These are phyloP conservation scores for Proisotoma minuta DNA, from an alignment of 2,888 invertebrate species.

Conservation along the genomic window DNA sequence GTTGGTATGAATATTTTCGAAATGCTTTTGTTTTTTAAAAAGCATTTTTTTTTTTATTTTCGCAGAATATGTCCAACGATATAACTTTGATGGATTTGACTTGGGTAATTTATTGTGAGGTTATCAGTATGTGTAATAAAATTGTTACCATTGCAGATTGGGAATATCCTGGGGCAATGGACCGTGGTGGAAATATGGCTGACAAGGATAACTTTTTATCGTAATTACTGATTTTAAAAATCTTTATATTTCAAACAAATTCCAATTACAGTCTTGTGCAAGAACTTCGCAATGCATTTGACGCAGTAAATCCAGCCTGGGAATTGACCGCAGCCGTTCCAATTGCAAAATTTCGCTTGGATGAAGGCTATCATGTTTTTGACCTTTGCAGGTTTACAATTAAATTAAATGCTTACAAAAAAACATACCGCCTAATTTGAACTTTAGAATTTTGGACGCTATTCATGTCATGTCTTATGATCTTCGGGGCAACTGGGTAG, in stretches of 20 bases:
- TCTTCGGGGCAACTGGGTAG: slow-evolving; percentile 63
- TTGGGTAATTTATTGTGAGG: slow-evolving; percentile 72
- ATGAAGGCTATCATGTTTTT: slow-evolving; percentile 86
- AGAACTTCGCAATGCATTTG: slow-evolving; percentile 72
- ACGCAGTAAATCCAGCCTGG: slow-evolving; percentile 69
- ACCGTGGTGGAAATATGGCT: slow-evolving; percentile 74
- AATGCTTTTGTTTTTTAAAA: neutral
- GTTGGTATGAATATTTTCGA: slow-evolving; percentile 21
- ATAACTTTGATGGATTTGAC: slow-evolving; percentile 78
- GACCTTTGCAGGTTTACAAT: slow-evolving; percentile 73
- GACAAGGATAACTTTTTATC: slow-evolving; percentile 77
- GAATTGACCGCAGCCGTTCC: slow-evolving; percentile 87
- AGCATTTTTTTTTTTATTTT: slow-evolving; percentile 10
- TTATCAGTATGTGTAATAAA: slow-evolving; percentile 55
- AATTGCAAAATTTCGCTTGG: slow-evolving; percentile 75
- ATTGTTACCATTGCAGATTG: slow-evolving; percentile 53
- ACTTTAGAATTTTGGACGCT: slow-evolving; percentile 37
- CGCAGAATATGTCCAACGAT: slow-evolving; percentile 67
- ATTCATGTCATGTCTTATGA: slow-evolving; percentile 48
- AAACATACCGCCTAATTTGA: too few relatives aligned
- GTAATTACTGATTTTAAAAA: neutral
- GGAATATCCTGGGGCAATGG: slow-evolving; percentile 67
- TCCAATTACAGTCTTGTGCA: slow-evolving; percentile 62
- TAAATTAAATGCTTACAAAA: too few relatives aligned
- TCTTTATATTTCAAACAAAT: neutral